Percentiles rank a stretch among this genome's conserved stretches.
phyloP scores from a whole-genome alignment of 2,888 invertebrate species.

The Chrysolina americana region DNA sequence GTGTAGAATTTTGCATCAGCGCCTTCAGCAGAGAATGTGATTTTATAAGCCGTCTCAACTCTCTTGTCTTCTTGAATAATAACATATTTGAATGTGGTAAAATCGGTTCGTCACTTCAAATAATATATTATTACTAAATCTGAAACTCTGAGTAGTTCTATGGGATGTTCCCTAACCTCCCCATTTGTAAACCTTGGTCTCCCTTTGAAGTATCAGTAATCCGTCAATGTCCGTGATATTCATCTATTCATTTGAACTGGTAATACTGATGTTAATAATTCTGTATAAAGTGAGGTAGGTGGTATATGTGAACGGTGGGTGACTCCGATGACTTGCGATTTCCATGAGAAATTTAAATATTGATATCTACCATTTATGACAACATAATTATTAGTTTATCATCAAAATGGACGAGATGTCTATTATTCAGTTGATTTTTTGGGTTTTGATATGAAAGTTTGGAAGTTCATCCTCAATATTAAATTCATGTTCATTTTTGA shows the following conservation, averaged over 20 bases:
- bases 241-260: slow-evolving; percentile 53
- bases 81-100: no score
- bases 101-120: no score
- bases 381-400: not conserved
- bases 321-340: slow-evolving; percentile 47
- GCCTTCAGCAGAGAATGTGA: no score
- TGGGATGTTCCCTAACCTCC: not conserved
- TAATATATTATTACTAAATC: no score
- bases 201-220: slow-evolving; percentile 35
- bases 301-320: slow-evolving; percentile 38
- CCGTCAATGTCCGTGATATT: slow-evolving; percentile 58
- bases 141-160: no score
- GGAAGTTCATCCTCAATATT: no score
- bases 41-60: no score
- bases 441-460: no score
- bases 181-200: slow-evolving; percentile 1
- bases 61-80: no score
- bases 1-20: not conserved
- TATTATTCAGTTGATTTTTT: not conserved
- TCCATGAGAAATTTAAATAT: slow-evolving; percentile 50
- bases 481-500: no score
- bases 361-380: slow-evolving; percentile 44
- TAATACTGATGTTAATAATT: slow-evolving; percentile 55
- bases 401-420: not conserved
- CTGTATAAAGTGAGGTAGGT: slow-evolving; percentile 41